Conservation (phyloP, 2,113 vertebrate species). For the Channa argus region DNA sequence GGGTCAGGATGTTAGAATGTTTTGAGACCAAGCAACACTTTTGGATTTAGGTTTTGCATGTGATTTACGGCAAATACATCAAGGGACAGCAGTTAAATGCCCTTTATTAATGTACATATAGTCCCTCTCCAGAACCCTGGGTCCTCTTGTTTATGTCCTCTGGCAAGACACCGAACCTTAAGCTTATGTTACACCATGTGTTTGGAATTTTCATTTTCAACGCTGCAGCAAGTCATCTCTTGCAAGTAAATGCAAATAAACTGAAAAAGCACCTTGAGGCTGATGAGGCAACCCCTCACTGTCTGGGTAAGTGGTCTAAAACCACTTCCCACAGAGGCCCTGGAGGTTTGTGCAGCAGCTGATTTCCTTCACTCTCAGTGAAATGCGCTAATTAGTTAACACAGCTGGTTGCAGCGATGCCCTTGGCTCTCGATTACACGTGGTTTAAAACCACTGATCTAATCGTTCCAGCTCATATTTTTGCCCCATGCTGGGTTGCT, state of each 20-base stretch:
- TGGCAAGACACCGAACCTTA: too few species aligned
- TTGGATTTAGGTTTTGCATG: too few species aligned
- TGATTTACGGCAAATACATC: too few species aligned
- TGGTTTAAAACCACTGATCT: constrained; percentile 20
- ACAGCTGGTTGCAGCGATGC: constrained; percentile 30
- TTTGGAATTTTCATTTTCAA: background rate
- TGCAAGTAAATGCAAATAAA: constrained; percentile 26
- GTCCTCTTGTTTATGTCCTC: too few species aligned
- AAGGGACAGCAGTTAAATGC: too few species aligned
- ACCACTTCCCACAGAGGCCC: constrained; percentile 44
- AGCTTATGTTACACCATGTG: too few species aligned
- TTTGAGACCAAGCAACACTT: too few species aligned
- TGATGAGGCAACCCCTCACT: constrained; percentile 3
- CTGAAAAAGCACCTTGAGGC: background rate
- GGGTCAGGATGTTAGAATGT: too few species aligned
- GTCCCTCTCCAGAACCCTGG: too few species aligned
- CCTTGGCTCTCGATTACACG: constrained; percentile 24
- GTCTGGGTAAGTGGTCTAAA: constrained; percentile 40
- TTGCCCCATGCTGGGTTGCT: constrained; percentile 13
- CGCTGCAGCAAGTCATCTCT: background rate
- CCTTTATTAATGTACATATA: too few species aligned
- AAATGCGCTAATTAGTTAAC: constrained; percentile 56
- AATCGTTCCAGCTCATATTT: constrained; percentile 30
- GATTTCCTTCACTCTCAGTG: constrained; percentile 26
- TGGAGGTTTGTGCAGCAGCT: constrained; percentile 24